A percentile compares a stretch with the other conserved stretches of the same genome.
Conservation (phyloP, 2,797 vertebrate species). For the Notamacropus eugenii region DNA sequence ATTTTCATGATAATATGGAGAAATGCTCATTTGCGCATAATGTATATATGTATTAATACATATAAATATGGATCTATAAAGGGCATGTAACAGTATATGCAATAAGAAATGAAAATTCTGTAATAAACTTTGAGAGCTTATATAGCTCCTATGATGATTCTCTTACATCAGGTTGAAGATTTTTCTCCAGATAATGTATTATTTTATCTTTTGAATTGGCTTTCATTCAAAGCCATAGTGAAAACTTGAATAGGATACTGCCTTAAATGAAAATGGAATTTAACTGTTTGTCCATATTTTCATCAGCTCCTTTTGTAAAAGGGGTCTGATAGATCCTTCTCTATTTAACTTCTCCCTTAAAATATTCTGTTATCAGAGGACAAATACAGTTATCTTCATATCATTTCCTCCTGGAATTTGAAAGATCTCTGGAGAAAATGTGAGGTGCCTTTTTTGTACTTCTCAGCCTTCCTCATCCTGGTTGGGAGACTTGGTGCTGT, state of each 20-base stretch:
- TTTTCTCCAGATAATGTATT: constrained; percentile 54
- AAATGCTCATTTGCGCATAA: constrained; percentile 37
- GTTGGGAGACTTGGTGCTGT: constrained; percentile 36
- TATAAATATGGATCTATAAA: constrained; percentile 60
- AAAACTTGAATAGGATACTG: constrained; percentile 47
- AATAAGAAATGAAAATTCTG: constrained; percentile 71
- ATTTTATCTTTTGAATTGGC: constrained; percentile 47
- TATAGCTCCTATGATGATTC: constrained; percentile 60
- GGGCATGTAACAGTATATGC: constrained; percentile 79
- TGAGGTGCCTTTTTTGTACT: constrained; percentile 4
- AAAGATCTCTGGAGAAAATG: constrained; percentile 12
- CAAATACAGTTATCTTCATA: not conserved
- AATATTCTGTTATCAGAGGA: constrained; percentile 17
- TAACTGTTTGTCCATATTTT: constrained; percentile 34
- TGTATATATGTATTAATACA: not conserved
- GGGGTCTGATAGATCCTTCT: constrained; percentile 39
- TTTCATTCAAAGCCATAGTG: constrained; percentile 22
- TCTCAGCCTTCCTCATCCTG: constrained; percentile 18
- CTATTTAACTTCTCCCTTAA: constrained; percentile 54
- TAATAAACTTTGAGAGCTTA: constrained; percentile 70
- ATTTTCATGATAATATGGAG: constrained; percentile 49
- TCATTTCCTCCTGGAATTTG: constrained; percentile 1
- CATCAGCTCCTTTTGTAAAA: constrained; percentile 32
- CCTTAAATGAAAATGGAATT: constrained; percentile 44
- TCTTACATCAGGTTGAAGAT: constrained; percentile 60